Evolutionary conservation across 1,140 invertebrate genomes (phyloP).

Genomic region (Nephila pilipes): DNA sequence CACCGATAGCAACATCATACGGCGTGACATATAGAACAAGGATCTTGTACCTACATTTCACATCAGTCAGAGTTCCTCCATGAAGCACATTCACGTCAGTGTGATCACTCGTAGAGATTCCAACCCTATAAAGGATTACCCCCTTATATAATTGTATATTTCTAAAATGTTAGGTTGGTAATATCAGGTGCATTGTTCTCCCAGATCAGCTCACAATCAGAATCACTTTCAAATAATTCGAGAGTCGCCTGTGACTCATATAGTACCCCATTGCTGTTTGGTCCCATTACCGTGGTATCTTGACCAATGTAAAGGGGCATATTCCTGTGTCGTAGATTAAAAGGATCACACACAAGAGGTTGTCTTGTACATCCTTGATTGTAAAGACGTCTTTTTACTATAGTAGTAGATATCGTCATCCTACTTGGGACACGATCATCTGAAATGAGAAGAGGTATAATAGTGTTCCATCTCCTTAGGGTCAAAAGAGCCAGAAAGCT

Average conservation of each 20-base stretch:
- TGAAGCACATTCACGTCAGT: too few relatives aligned
- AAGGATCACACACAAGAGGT: not conserved
- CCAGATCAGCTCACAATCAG: not conserved
- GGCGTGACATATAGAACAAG: too few relatives aligned
- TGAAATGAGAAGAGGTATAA: not conserved
- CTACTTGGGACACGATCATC: not conserved
- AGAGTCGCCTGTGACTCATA: not conserved
- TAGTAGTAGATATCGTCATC: not conserved
- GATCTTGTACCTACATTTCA: too few relatives aligned
- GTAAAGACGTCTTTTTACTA: not conserved
- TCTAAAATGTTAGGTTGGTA: not conserved
- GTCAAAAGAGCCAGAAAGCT: not conserved
- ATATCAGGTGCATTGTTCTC: not conserved
- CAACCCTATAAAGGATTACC: not conserved
- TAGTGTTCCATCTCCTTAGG: not conserved
- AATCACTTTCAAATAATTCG: not conserved
- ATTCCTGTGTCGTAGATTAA: not conserved
- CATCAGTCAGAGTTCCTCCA: too few relatives aligned
- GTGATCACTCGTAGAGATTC: too few relatives aligned
- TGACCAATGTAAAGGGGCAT: not conserved
- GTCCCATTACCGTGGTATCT: not conserved
- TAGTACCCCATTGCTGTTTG: not conserved
- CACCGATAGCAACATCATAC: too few relatives aligned
- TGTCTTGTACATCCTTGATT: not conserved
- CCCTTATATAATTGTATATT: not conserved